A percentile compares a stretch with the other conserved stretches of the same genome.
These are phyloP conservation scores for mouse (Mus musculus) DNA, from an alignment of 2,113 vertebrate species.

Conservation along the genomic window DNA sequence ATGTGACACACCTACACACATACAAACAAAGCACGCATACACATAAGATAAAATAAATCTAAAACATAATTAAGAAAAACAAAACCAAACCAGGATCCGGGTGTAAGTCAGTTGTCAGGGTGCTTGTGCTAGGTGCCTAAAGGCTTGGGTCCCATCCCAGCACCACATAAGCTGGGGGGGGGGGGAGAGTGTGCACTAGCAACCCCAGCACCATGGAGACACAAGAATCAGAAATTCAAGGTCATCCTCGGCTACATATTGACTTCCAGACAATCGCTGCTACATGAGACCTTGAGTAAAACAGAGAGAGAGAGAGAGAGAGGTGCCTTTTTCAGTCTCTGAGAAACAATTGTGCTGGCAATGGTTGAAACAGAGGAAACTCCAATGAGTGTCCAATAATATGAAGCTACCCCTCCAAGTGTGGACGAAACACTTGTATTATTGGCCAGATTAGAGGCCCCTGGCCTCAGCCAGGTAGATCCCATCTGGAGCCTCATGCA, in stretches of 20 bases:
- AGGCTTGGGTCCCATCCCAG: not conserved
- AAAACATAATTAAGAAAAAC: not conserved
- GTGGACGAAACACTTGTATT: no score
- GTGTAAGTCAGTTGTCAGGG: not conserved
- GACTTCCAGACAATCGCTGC: not conserved
- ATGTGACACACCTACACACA: not conserved
- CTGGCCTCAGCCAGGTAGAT: not conserved
- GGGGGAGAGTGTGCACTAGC: no score
- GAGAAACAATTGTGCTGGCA: not conserved
- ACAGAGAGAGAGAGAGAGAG: no score
- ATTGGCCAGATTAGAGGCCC: accelerated
- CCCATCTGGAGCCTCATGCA: no score
- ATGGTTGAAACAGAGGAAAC: not conserved
- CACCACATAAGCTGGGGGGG: not conserved
- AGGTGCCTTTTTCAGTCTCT: not conserved
- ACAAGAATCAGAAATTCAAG: not conserved
- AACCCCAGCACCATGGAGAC: not conserved
- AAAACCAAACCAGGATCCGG: not conserved
- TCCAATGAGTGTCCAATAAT: not conserved
- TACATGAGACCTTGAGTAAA: not conserved
- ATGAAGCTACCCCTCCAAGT: not conserved
- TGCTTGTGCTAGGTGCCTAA: not conserved
- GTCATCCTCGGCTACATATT: not conserved
- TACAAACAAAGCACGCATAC: not conserved
- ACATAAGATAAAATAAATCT: not conserved